phyloP scores from a whole-genome alignment of 2,113 vertebrate species.

The Paradoxurus hermaphroditus region DNA sequence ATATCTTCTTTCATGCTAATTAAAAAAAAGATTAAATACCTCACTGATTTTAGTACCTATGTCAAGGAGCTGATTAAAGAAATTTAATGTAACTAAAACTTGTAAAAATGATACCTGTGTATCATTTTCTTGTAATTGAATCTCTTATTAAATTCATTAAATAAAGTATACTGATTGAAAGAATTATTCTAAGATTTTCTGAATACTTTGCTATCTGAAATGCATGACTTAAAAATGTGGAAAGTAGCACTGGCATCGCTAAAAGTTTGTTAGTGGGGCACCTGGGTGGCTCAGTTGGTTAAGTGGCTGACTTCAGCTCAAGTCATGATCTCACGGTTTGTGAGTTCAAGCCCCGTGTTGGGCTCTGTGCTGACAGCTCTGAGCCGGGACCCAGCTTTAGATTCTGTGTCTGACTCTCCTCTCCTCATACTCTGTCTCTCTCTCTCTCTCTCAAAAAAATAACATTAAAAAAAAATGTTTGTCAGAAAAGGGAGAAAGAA shows the following conservation, averaged over 20 bases:
- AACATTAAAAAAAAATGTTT: no score
- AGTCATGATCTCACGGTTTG: no score
- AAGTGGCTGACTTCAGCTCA: no score
- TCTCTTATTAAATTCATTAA: neutral
- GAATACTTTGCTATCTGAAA: neutral
- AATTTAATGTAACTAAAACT: neutral
- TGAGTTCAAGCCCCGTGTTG: no score
- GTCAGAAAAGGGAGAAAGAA: no score
- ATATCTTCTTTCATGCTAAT: neutral
- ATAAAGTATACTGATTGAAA: neutral
- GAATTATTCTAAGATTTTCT: neutral
- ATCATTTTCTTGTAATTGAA: neutral
- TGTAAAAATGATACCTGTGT: neutral
- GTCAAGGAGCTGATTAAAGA: slow-evolving; percentile 8
- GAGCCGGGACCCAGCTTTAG: no score
- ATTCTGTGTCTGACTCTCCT: no score
- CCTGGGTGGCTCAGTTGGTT: no score
- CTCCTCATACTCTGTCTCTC: no score
- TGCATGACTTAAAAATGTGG: neutral
- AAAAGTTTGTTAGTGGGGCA: neutral
- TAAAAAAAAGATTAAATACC: neutral
- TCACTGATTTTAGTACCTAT: neutral
- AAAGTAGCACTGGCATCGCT: neutral
- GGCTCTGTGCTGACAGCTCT: no score
- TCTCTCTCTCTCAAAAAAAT: no score